Percentiles rank a stretch among this genome's conserved stretches.
These are phyloP conservation scores for Meloe dianella DNA, from an alignment of 2,888 invertebrate species.

Conservation along the genomic window DNA sequence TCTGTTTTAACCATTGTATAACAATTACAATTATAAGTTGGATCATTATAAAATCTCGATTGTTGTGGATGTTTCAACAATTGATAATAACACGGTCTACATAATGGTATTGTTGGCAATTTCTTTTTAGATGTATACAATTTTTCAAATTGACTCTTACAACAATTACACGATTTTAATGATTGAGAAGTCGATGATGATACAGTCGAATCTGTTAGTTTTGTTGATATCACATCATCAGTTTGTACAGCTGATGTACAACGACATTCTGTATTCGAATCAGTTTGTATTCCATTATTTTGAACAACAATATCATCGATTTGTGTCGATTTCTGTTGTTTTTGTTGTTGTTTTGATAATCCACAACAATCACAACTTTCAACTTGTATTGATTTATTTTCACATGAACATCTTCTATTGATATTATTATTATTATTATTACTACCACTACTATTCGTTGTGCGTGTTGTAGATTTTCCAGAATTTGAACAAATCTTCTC, in stretches of 20 bases:
- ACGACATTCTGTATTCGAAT: background rate
- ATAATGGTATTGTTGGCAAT: slow-evolving; percentile 35
- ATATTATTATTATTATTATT: background rate
- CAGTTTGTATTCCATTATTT: background rate
- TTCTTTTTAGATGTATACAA: slow-evolving; percentile 27
- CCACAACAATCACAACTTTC: background rate
- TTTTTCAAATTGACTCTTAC: slow-evolving; percentile 34
- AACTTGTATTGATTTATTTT: slow-evolving; percentile 3
- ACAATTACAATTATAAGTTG: slow-evolving; percentile 37
- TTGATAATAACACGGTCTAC: slow-evolving; percentile 36
- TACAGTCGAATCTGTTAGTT: background rate
- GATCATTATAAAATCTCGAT: slow-evolving; percentile 33
- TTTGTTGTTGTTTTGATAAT: too few species aligned
- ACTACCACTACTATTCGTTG: background rate
- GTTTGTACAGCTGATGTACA: background rate
- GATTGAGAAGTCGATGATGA: background rate
- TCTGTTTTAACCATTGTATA: slow-evolving; percentile 33
- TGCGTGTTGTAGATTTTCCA: background rate
- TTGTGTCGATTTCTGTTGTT: background rate
- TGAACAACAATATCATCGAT: background rate
- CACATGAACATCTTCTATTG: background rate
- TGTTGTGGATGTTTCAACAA: slow-evolving; percentile 25
- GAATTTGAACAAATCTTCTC: background rate
- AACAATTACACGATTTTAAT: slow-evolving; percentile 36
- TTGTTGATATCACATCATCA: background rate